Percentiles rank a stretch among this genome's conserved stretches.
phyloP scores from a whole-genome alignment of 2,113 vertebrate species.

The Uria lomvia region DNA sequence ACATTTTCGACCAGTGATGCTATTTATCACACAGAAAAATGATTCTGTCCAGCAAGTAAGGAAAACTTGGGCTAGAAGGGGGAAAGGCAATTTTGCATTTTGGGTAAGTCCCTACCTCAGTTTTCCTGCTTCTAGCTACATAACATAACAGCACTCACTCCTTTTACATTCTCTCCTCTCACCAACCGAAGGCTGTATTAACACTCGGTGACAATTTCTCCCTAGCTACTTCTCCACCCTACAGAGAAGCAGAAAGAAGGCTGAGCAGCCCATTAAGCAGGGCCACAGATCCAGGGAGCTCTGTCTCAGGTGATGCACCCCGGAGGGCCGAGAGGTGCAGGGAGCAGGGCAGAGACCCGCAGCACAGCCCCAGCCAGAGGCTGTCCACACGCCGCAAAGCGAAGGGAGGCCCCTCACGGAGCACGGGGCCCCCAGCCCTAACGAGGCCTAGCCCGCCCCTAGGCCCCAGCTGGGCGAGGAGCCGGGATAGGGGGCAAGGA shows the following conservation, averaged over 20 bases:
- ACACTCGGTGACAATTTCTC: neutral
- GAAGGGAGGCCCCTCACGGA: fast-evolving
- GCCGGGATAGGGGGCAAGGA: fast-evolving
- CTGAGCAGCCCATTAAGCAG: fast-evolving
- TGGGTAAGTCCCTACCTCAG: neutral
- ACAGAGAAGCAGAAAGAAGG: no score
- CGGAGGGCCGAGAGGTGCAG: no score
- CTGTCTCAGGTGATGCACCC: fast-evolving
- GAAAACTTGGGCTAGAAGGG: neutral
- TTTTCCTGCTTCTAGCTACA: neutral
- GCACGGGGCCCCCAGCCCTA: fast-evolving
- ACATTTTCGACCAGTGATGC: neutral
- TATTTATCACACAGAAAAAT: neutral
- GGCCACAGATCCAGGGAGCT: neutral
- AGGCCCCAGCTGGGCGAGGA: fast-evolving
- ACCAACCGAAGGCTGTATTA: no score
- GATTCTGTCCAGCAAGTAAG: neutral
- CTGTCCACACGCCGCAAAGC: neutral
- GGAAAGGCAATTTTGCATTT: neutral
- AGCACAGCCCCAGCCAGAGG: neutral
- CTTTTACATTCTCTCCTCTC: neutral
- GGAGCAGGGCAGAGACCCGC: neutral
- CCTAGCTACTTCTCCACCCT: neutral
- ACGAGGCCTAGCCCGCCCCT: neutral
- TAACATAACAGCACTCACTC: neutral